Evolutionary conservation across 2,113 vertebrate genomes (phyloP), one percentile per base, ranked within the genome.

Genomic region (Heterocephalus glaber): DNA sequence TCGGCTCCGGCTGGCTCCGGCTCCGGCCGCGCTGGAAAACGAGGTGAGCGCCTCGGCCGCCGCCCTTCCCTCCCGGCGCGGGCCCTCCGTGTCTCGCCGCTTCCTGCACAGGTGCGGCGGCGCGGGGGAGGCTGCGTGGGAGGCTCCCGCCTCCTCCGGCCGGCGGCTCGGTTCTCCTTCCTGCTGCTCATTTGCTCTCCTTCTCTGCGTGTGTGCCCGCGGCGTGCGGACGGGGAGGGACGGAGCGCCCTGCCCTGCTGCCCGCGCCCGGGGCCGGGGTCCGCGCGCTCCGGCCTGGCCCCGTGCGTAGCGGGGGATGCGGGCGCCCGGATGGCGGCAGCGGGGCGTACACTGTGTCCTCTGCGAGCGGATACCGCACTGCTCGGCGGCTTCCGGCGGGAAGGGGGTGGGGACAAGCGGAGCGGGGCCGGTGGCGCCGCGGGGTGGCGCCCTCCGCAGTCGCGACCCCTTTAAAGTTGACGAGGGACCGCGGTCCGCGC

Each of bases 101-200:
- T 56, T 52, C 90, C 79, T 0, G 96, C 97, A n/a, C 95, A 97
- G 96, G 97, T 96, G 97, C 60, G 82, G 58, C 54, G 22, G 87
- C 41, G 33, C 72, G 95, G 0, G 22, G 38, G 92, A 56, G 10
- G 0, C 16, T 8, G 89, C 5, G 1, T 7, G 72, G 41, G 0
- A 1, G 94, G 79, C 85, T 74, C 58, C 65, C 19, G 76, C 85
- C 33, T 74, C 66, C 86, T 0, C 0, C 47, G 68, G 49, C 82
- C 49, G 28, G 83, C 60, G 11, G 54, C 96, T 33, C 16, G 14
- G 47, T 35, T 26, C 65, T 68, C 84, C 83, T 86, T 77, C 94
- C 58, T 2, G 89, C 68, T 22, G 86, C 72, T 90, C 33, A 1
- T 92, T 95, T 81, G 92, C 92, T 96, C 89, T 94, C 96, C 35